Evolutionary conservation across 2,113 vertebrate genomes (phyloP).

Genomic region (Pholis gunnellus): DNA sequence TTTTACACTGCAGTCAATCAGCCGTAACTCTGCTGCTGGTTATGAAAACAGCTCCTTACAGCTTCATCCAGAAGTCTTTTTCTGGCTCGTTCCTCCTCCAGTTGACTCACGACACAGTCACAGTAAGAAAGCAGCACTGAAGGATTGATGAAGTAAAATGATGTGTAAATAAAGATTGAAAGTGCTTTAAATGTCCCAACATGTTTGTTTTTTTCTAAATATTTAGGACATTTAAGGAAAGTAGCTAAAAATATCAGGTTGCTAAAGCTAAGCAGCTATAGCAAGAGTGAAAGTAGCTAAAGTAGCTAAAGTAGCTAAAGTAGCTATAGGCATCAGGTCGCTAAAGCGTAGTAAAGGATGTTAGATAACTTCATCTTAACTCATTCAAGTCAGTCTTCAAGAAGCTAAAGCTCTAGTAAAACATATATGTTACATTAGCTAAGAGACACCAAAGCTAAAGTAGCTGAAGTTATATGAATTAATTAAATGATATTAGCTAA

Average conservation of each 20-base stretch:
- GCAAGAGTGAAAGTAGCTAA: too few relatives aligned
- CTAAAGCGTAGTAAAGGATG: background rate
- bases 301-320: too few relatives aligned
- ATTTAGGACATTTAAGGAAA: background rate
- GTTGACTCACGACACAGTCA: background rate
- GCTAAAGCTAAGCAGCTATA: background rate
- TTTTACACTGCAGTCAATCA: slow-evolving; percentile 21
- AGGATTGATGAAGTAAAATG: background rate
- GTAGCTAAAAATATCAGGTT: too few relatives aligned
- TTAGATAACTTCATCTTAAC: background rate
- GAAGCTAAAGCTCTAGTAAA: background rate
- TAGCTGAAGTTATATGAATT: too few relatives aligned
- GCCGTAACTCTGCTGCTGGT: background rate
- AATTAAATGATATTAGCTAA: too few relatives aligned
- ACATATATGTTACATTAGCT: too few relatives aligned
- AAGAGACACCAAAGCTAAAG: too few relatives aligned
- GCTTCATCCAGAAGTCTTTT: background rate
- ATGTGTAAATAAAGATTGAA: background rate
- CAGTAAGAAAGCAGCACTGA: background rate
- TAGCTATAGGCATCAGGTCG: too few relatives aligned
- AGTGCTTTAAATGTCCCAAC: background rate
- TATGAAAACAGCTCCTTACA: slow-evolving; percentile 1
- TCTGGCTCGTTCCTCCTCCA: background rate
- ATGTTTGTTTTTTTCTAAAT: background rate
- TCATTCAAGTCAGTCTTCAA: background rate